phyloP scores from a whole-genome alignment of 2,113 vertebrate species.

The Promerops cafer region DNA sequence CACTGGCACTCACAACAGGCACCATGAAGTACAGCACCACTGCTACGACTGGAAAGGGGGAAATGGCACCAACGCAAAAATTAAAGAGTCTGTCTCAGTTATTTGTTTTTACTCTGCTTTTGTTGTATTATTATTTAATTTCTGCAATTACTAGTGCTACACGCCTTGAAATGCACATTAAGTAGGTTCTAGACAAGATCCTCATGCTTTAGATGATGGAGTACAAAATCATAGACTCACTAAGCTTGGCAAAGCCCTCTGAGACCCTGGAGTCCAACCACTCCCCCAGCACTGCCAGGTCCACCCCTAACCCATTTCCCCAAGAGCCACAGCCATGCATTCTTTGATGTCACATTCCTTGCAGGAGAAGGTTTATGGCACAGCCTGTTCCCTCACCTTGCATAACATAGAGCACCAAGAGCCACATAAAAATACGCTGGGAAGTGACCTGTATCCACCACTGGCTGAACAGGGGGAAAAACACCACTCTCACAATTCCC shows the following conservation, averaged over 20 bases:
- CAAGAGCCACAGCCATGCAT: neutral
- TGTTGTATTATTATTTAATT: neutral
- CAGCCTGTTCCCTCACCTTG: slow-evolving; percentile 76
- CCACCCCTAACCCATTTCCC: neutral
- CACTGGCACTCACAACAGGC: slow-evolving; percentile 83
- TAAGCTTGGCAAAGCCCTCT: neutral
- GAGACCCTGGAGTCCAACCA: neutral
- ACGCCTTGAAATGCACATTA: neutral
- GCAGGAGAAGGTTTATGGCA: neutral
- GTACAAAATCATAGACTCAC: neutral
- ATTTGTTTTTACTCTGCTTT: neutral
- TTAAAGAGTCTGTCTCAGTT: neutral
- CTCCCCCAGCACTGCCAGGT: neutral
- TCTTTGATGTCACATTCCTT: neutral
- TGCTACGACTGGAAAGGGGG: slow-evolving; percentile 76
- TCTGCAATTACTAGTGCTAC: neutral
- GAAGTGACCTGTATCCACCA: slow-evolving; percentile 99
- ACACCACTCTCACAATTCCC: slow-evolving; percentile 89
- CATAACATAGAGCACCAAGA: slow-evolving; percentile 89
- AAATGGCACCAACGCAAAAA: neutral
- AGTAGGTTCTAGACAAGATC: neutral
- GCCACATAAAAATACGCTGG: slow-evolving; percentile 83
- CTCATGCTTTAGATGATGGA: neutral
- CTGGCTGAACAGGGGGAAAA: slow-evolving; percentile 91
- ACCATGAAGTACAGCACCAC: slow-evolving; percentile 82